These are phyloP conservation scores for Halictus quadricinctus DNA, from an alignment of 2,888 invertebrate genomes.

Conservation along the genomic window DNA sequence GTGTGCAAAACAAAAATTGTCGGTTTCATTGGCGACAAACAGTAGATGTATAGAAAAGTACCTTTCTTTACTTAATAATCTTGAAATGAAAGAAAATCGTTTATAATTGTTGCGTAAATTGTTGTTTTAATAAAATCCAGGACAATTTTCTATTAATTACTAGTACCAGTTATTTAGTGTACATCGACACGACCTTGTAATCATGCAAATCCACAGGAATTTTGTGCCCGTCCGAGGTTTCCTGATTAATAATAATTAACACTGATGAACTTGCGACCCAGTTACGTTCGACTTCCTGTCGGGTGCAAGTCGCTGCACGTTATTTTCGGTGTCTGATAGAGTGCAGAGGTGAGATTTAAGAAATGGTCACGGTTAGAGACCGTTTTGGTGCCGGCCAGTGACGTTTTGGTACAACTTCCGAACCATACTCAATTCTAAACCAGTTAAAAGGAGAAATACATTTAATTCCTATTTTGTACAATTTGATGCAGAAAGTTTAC, in stretches of 20 bases:
- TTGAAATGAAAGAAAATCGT: too few relatives aligned
- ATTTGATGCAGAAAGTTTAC: too few relatives aligned
- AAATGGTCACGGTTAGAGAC: neutral
- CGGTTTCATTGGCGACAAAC: too few relatives aligned
- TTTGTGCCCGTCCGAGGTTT: constrained; percentile 41
- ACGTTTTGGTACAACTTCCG: neutral
- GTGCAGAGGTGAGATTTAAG: constrained; percentile 23
- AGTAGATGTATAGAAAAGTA: too few relatives aligned
- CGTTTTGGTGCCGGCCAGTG: neutral
- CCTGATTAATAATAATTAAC: constrained; percentile 73
- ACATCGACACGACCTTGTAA: constrained; percentile 21
- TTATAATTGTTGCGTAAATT: too few relatives aligned
- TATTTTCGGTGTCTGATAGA: constrained; percentile 67
- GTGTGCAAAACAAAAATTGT: too few relatives aligned
- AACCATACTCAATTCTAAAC: neutral
- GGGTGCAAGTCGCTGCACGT: constrained; percentile 60
- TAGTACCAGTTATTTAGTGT: constrained; percentile 29
- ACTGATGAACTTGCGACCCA: constrained; percentile 80
- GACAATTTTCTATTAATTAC: constrained; percentile 5
- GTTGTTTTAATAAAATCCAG: neutral
- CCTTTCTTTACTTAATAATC: too few relatives aligned
- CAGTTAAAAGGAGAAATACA: too few relatives aligned
- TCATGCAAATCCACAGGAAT: constrained; percentile 42
- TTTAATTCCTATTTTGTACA: too few relatives aligned
- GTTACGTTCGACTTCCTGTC: constrained; percentile 71